phyloP scores from a whole-genome alignment of 2,797 vertebrate species.

The Lerista edwardsae region DNA sequence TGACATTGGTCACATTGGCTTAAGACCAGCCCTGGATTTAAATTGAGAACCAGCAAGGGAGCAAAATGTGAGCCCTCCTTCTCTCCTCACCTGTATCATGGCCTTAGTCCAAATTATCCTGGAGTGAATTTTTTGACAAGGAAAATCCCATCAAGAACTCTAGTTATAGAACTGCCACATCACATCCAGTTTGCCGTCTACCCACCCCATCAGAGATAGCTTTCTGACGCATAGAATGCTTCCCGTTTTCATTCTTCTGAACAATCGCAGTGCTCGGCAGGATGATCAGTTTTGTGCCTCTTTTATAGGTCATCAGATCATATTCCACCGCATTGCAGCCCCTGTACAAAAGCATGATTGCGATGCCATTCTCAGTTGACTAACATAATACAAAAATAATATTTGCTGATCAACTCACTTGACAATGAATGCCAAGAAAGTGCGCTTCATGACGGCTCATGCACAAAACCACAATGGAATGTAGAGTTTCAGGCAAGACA shows the following conservation, averaged over 20 bases:
- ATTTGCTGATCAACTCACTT: slow-evolving; percentile 18
- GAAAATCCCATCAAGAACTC: no score
- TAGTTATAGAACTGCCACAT: no score
- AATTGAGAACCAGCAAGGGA: no score
- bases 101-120: no score
- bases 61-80: no score
- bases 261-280: not conserved
- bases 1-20: no score
- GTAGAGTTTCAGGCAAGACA: slow-evolving; percentile 7
- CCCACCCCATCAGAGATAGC: not conserved
- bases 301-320: not conserved
- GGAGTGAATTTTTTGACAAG: no score
- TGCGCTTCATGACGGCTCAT: slow-evolving; percentile 18
- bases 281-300: not conserved
- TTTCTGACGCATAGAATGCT: not conserved
- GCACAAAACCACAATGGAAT: slow-evolving; percentile 22
- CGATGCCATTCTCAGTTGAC: not conserved
- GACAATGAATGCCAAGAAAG: slow-evolving; percentile 11
- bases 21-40: no score
- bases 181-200: not conserved
- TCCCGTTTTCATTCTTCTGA: not conserved
- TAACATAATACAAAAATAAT: slow-evolving; percentile 22
- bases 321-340: not conserved
- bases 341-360: not conserved
- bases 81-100: no score